phyloP scores from a whole-genome alignment of 2,113 vertebrate species.

The Ochotona princeps region DNA sequence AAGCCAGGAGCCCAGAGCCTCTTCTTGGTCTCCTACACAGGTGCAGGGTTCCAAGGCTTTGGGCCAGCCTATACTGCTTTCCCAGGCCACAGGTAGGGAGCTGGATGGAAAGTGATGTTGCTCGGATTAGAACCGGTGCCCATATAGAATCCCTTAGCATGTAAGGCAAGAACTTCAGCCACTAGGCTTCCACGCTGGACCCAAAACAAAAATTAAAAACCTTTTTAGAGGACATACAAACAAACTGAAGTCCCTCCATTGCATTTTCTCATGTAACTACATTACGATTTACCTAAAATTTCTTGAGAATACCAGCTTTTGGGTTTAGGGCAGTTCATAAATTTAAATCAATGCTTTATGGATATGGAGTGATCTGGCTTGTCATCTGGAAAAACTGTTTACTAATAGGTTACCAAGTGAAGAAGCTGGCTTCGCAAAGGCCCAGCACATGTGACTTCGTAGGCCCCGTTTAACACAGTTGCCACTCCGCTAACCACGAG shows the following conservation, averaged over 20 bases:
- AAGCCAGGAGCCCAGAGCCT: too few species aligned
- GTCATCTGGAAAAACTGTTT: slow-evolving; percentile 33
- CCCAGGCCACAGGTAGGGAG: too few species aligned
- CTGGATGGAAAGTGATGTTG: too few species aligned
- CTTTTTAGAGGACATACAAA: neutral
- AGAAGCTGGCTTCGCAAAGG: slow-evolving; percentile 15
- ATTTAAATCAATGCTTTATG: neutral
- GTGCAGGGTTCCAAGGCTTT: too few species aligned
- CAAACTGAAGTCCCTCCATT: neutral
- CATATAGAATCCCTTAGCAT: too few species aligned
- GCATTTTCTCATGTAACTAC: neutral
- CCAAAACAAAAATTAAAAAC: too few species aligned
- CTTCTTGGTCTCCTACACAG: too few species aligned
- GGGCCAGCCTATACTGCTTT: too few species aligned
- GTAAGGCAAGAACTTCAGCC: too few species aligned
- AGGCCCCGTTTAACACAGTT: neutral
- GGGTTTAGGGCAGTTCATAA: neutral
- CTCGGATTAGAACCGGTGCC: too few species aligned
- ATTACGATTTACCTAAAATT: neutral
- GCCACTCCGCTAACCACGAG: neutral
- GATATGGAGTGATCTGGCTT: slow-evolving; percentile 7
- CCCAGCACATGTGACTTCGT: slow-evolving; percentile 19
- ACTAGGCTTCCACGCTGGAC: too few species aligned
- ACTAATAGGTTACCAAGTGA: neutral
- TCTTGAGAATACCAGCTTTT: neutral